Percentiles rank a stretch among this genome's conserved stretches.
Conservation (phyloP, 2,888 invertebrate genomes). For the Diogma glabrata region DNA sequence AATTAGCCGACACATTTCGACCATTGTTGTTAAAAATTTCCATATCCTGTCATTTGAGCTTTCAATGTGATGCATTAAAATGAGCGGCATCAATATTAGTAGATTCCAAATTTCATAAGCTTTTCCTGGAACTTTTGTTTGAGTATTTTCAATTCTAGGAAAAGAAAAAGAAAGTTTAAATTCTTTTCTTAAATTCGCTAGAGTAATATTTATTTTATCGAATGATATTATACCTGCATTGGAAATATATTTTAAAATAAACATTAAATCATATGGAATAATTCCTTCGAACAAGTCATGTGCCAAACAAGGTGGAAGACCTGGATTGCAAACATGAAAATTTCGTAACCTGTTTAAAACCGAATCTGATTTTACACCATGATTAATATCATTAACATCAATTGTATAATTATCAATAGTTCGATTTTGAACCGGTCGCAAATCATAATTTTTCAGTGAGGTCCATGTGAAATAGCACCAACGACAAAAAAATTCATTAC, state of each 20-base stretch:
- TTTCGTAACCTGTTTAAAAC: not conserved
- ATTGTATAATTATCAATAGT: not conserved
- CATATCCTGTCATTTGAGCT: not conserved
- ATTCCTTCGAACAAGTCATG: not conserved
- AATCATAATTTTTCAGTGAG: conserved; percentile 3
- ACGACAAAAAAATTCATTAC: conserved; percentile 21
- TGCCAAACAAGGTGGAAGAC: not conserved
- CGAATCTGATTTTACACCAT: not conserved
- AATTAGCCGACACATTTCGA: conserved; percentile 6
- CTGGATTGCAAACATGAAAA: conserved; percentile 1
- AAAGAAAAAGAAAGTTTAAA: conserved; percentile 5
- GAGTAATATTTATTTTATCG: not conserved
- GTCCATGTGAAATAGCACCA: conserved; percentile 19
- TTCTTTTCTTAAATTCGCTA: not conserved
- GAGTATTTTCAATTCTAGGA: not conserved
- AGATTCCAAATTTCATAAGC: conserved; percentile 5
- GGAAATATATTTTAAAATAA: not conserved
- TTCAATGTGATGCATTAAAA: not conserved
- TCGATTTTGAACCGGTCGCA: not conserved
- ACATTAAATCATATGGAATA: not conserved
- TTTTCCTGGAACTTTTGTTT: conserved; percentile 8
- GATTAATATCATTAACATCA: not conserved
- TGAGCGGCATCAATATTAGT: not conserved
- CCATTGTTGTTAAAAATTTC: not conserved
- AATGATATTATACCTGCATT: not conserved